Evolutionary conservation across 2,888 invertebrate genomes (phyloP).

Genomic region (Leptinotarsa juncta): DNA sequence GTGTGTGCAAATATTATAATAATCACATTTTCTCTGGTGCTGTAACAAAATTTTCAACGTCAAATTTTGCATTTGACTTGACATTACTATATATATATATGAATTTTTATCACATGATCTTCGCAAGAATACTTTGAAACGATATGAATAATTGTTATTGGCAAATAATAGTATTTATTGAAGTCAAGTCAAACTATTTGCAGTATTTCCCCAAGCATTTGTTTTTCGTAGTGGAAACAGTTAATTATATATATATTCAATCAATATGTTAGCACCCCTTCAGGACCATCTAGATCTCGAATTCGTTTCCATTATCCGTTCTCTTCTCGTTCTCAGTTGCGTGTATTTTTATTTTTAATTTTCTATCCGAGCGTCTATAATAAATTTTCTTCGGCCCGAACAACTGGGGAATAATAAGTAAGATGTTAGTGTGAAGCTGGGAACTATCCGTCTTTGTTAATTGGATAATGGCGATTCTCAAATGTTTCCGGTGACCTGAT

Average conservation of each 20-base stretch:
- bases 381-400: conserved; percentile 40
- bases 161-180: not conserved
- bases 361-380: conserved; percentile 38
- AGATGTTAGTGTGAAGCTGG: conserved; percentile 42
- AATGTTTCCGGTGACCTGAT: conserved; percentile 47
- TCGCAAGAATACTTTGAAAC: no score
- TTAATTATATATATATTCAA: not conserved
- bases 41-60: no score
- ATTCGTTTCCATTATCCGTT: conserved; percentile 1
- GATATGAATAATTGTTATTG: no score
- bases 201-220: not conserved
- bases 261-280: conserved; percentile 4
- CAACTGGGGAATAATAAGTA: conserved; percentile 45
- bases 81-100: no score
- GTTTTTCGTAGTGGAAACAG: not conserved
- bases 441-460: conserved; percentile 49
- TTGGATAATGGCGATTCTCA: conserved; percentile 49
- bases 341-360: conserved; percentile 47
- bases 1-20: no score
- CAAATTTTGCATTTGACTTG: no score
- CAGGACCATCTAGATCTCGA: conserved; percentile 11
- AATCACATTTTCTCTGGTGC: no score
- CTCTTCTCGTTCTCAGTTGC: conserved; percentile 24
- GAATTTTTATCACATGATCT: no score
- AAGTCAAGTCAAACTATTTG: not conserved